phyloP scores from a whole-genome alignment of 2,888 invertebrate species.

The Eretmocerus hayati region DNA sequence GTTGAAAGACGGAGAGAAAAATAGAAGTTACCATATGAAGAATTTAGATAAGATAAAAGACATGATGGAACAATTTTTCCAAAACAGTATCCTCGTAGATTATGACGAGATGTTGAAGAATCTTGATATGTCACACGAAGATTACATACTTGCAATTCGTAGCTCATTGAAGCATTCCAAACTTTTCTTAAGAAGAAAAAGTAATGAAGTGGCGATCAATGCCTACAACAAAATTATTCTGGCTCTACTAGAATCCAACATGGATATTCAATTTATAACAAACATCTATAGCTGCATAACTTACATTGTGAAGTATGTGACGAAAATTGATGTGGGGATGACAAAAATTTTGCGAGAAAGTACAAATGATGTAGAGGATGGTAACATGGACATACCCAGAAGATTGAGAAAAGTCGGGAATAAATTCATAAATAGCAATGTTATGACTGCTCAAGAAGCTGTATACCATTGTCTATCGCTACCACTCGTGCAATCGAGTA shows the following conservation, averaged over 20 bases:
- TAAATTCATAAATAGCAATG: conserved; percentile 24
- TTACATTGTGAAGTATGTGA: conserved; percentile 20
- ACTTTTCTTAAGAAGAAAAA: too few relatives aligned
- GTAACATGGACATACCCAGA: conserved; percentile 7
- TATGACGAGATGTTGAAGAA: too few relatives aligned
- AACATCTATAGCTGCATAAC: conserved; percentile 13
- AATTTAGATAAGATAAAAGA: conserved; percentile 8
- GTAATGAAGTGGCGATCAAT: conserved; percentile 14
- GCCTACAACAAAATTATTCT: conserved; percentile 11
- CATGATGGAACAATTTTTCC: conserved; percentile 6
- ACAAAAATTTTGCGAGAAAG: neutral
- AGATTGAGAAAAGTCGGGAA: conserved; percentile 13
- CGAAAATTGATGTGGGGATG: conserved; percentile 10
- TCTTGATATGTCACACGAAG: conserved; percentile 2
- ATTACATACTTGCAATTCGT: too few relatives aligned
- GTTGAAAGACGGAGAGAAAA: too few relatives aligned
- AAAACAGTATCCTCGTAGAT: neutral
- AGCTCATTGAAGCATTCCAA: too few relatives aligned
- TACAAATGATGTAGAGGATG: conserved; percentile 2
- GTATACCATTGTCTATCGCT: conserved; percentile 24
- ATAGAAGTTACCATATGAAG: too few relatives aligned
- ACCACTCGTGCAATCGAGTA: conserved; percentile 22
- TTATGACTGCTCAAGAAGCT: conserved; percentile 27
- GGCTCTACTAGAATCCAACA: conserved; percentile 13
- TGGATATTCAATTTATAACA: conserved; percentile 15